phyloP scores from a whole-genome alignment of 1,140 invertebrate species.

The Kradibia gibbosae region DNA sequence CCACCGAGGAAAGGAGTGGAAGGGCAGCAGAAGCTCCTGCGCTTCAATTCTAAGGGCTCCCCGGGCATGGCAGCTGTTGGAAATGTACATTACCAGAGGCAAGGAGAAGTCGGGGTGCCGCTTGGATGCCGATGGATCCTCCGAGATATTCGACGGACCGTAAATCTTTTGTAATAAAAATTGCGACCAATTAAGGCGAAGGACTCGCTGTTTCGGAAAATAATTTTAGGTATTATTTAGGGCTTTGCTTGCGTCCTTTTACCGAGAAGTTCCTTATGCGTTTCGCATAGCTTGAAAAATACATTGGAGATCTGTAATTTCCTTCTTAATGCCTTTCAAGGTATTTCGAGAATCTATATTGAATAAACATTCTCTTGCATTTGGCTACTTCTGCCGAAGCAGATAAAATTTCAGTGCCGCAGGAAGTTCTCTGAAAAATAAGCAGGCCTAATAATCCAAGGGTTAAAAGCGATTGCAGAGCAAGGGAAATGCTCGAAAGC shows the following conservation, averaged over 20 bases:
- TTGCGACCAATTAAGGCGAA: not conserved
- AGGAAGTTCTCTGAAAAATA: not conserved
- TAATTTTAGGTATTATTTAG: not conserved
- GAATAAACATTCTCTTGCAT: too few species aligned
- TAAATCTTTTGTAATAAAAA: not conserved
- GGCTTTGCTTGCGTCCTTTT: too few species aligned
- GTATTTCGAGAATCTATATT: not conserved
- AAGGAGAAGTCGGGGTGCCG: not conserved
- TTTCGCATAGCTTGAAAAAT: not conserved
- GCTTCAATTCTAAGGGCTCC: not conserved
- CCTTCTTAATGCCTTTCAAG: not conserved
- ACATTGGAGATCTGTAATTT: not conserved
- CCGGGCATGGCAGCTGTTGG: too few species aligned
- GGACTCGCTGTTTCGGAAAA: not conserved
- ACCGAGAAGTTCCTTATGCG: not conserved
- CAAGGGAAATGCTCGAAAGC: not conserved
- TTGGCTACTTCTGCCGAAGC: not conserved
- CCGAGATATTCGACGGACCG: too few species aligned
- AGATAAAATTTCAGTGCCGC: not conserved
- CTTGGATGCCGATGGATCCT: too few species aligned
- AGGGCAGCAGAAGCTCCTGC: not conserved
- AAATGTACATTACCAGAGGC: not conserved
- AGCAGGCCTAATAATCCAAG: not conserved
- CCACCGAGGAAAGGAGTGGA: too few species aligned
- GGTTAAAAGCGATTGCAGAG: not conserved